phyloP scores from a whole-genome alignment of 2,113 vertebrate species.

The Neodontobutis hainanensis region DNA sequence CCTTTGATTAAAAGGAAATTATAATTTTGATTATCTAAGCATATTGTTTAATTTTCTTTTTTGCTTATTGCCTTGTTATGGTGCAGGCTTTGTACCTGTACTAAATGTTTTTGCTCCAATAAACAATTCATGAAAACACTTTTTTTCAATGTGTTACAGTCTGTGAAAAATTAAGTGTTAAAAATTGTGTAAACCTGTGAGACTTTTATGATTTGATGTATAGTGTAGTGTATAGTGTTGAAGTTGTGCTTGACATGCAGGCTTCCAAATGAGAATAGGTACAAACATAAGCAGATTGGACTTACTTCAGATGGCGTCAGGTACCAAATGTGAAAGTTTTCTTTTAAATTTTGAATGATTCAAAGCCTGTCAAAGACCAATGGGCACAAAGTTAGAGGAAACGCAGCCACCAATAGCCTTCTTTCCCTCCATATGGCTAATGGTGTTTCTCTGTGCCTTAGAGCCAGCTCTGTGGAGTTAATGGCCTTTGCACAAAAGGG shows the following conservation, averaged over 20 bases:
- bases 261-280: too few species aligned
- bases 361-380: too few species aligned
- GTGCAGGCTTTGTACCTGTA: constrained; percentile 5
- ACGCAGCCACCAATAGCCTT: background rate
- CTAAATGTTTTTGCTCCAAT: constrained; percentile 10
- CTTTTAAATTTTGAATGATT: too few species aligned
- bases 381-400: background rate
- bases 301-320: background rate
- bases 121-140: constrained; percentile 5
- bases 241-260: too few species aligned
- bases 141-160: background rate
- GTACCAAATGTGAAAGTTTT: too few species aligned
- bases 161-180: too few species aligned
- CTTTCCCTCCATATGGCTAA: background rate
- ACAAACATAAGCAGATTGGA: too few species aligned
- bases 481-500: background rate
- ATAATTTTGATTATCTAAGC: constrained; percentile 8
- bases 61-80: background rate
- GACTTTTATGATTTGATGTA: too few species aligned
- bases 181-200: too few species aligned
- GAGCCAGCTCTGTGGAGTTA: background rate
- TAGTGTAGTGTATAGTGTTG: too few species aligned
- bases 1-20: constrained; percentile 8
- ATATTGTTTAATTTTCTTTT: constrained; percentile 12
- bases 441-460: background rate